Conservation (phyloP, 1,140 invertebrate species). For the Acromyrmex charruanus region DNA sequence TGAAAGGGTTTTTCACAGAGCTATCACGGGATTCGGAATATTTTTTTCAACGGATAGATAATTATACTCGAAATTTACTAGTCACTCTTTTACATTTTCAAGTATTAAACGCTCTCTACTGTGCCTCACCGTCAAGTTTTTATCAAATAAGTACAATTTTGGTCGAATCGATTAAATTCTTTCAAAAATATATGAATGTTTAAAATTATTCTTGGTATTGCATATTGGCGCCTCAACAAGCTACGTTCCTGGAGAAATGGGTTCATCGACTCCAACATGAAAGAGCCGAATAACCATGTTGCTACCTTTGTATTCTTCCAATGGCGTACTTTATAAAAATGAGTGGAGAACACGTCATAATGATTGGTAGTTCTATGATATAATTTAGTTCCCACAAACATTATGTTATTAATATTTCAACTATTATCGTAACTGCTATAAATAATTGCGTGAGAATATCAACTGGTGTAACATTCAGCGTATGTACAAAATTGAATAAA, state of each 20-base stretch:
- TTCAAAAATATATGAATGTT: background rate
- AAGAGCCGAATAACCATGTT: slow-evolving; percentile 6
- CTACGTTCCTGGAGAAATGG: slow-evolving; percentile 44
- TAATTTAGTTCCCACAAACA: background rate
- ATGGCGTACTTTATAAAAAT: background rate
- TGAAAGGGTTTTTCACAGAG: background rate
- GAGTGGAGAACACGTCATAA: background rate
- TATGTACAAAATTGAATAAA: background rate
- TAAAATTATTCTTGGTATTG: background rate
- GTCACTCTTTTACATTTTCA: background rate
- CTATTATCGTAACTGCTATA: background rate
- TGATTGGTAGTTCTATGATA: too few relatives aligned
- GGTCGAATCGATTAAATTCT: background rate
- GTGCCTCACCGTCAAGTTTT: background rate
- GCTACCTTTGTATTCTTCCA: background rate
- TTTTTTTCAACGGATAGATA: background rate
- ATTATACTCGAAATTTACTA: background rate
- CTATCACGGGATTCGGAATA: too few relatives aligned
- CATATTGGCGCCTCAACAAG: background rate
- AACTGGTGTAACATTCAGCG: background rate
- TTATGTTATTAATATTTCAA: background rate
- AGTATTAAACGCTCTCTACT: background rate
- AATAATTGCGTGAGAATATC: background rate
- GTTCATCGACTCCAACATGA: slow-evolving; percentile 25
- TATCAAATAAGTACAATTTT: background rate